Conservation (phyloP, 2,797 vertebrate genomes). For the Lacerta agilis region DNA sequence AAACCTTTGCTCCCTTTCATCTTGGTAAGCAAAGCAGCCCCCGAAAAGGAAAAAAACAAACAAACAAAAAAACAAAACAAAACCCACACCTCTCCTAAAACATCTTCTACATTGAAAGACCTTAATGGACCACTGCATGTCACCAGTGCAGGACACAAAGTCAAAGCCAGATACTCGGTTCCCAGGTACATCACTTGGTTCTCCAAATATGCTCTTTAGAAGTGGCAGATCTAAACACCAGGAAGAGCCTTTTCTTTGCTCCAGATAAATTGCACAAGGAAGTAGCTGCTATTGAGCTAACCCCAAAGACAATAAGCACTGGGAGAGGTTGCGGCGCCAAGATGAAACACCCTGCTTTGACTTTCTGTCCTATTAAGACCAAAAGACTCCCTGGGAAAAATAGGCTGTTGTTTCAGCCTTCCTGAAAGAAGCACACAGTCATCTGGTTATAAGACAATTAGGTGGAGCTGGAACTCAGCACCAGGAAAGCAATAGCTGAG, state of each 20-base stretch:
- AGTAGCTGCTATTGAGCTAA: neutral
- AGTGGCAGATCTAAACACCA: slow-evolving; percentile 2
- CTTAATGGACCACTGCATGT: rapidly evolving
- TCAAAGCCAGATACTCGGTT: neutral
- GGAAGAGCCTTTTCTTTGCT: slow-evolving; percentile 23
- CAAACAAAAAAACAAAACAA: too few species aligned
- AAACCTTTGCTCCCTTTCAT: neutral
- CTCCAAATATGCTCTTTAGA: neutral
- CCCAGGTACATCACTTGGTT: neutral
- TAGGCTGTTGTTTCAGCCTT: neutral
- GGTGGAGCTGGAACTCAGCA: too few species aligned
- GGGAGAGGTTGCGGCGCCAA: slow-evolving; percentile 12
- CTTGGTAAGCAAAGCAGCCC: neutral
- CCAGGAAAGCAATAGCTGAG: neutral
- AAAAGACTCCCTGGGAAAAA: slow-evolving; percentile 4
- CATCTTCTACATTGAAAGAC: neutral
- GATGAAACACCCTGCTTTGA: slow-evolving; percentile 27
- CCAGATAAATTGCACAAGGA: slow-evolving; percentile 46
- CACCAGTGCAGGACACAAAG: neutral
- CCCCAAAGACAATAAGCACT: neutral
- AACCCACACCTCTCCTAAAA: neutral
- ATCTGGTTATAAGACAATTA: slow-evolving; percentile 3
- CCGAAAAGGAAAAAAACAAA: too few species aligned
- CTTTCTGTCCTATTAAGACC: neutral
- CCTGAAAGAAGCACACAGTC: neutral